phyloP scores from a whole-genome alignment of 2,888 invertebrate species.

The Crepidodera aurea region DNA sequence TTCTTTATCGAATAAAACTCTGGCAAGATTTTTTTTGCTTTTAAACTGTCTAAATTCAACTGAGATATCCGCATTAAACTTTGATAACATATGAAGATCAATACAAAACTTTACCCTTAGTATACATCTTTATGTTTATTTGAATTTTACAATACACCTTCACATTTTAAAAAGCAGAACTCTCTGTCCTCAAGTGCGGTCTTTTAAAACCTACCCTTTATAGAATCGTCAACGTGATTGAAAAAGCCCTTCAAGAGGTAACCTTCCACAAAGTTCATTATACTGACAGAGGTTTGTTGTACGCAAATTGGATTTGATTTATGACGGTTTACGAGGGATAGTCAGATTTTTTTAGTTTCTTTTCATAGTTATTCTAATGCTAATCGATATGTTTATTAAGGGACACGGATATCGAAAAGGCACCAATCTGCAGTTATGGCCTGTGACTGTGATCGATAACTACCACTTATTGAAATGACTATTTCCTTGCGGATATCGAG shows the following conservation, averaged over 20 bases:
- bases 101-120: background rate
- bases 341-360: too few species aligned
- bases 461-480: too few species aligned
- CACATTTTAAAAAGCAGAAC: background rate
- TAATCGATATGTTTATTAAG: too few species aligned
- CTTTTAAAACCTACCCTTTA: constrained; percentile 1
- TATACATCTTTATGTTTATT: background rate
- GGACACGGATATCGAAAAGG: too few species aligned
- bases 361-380: too few species aligned
- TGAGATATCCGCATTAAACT: too few species aligned
- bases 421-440: too few species aligned
- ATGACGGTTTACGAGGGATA: background rate
- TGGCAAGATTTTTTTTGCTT: too few species aligned
- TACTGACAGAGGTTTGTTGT: constrained; percentile 26
- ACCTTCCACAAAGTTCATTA: constrained; percentile 28
- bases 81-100: background rate
- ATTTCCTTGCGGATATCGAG: too few species aligned
- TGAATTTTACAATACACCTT: background rate
- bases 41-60: too few species aligned
- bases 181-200: background rate
- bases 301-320: constrained; percentile 25
- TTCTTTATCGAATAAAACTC: too few species aligned
- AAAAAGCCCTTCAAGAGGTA: constrained; percentile 27
- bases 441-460: too few species aligned
- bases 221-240: constrained; percentile 15